phyloP scores from a whole-genome alignment of 2,888 invertebrate species.

The Eurytoma californica region DNA sequence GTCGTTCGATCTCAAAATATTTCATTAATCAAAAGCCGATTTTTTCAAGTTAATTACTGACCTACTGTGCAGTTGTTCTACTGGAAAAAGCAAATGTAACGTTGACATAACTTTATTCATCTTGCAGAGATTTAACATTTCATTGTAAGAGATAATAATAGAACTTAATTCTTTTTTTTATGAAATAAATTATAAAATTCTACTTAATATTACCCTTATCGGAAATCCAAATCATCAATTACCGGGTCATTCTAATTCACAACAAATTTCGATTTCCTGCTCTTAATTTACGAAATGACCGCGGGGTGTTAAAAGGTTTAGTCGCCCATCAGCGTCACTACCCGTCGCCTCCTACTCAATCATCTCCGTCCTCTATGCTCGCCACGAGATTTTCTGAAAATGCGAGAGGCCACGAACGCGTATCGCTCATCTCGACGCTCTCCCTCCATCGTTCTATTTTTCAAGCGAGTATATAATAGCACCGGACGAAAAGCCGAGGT shows the following conservation, averaged over 20 bases:
- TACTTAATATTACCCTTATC: no score
- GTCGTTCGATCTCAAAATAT: constrained; percentile 34
- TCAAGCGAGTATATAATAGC: constrained; percentile 14
- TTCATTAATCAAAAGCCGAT: constrained; percentile 36
- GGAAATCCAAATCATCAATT: no score
- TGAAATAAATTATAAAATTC: no score
- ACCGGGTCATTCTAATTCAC: neutral
- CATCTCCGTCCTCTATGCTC: neutral
- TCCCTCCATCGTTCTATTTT: constrained; percentile 13
- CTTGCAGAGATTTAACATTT: no score
- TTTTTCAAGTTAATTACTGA: constrained; percentile 18
- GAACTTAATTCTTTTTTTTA: no score
- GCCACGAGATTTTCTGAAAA: constrained; percentile 9
- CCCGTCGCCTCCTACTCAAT: neutral
- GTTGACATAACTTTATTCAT: no score
- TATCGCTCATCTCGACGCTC: constrained; percentile 26
- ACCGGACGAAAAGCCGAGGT: constrained; percentile 42
- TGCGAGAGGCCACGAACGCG: neutral
- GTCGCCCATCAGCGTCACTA: neutral
- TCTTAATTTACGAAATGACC: neutral
- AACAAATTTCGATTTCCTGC: neutral
- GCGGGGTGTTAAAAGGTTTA: neutral
- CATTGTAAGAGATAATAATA: no score
- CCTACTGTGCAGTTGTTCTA: neutral
- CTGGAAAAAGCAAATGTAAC: no score